A percentile compares a stretch with the other conserved stretches of the same genome.
Conservation (phyloP, 1,140 invertebrate species). For the Odontomachus brunneus region DNA sequence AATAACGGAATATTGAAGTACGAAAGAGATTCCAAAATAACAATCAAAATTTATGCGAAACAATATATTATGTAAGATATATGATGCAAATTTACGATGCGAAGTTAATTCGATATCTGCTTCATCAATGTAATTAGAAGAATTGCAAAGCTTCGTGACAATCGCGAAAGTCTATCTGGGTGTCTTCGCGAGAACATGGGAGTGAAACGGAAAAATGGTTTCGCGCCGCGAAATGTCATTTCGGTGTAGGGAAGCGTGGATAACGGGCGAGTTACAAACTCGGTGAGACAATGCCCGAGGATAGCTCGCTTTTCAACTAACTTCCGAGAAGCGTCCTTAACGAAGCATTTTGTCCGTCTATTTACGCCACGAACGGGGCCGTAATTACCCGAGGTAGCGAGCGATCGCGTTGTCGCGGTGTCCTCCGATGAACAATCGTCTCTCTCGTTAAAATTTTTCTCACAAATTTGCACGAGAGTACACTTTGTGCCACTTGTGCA, state of each 20-base stretch:
- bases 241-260: background rate
- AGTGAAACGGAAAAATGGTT: background rate
- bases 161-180: too few species aligned
- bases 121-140: too few species aligned
- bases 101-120: too few species aligned
- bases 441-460: background rate
- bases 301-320: slow-evolving; percentile 6
- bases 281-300: background rate
- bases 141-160: too few species aligned
- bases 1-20: too few species aligned
- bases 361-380: background rate
- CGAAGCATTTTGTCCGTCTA: slow-evolving; percentile 1
- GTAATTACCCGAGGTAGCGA: slow-evolving; percentile 15
- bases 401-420: background rate
- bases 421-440: background rate
- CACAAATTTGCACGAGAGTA: background rate
- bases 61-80: too few species aligned
- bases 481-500: background rate
- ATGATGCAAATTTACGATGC: too few species aligned
- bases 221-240: background rate
- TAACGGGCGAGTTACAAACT: slow-evolving; percentile 8
- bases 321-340: slow-evolving; percentile 33
- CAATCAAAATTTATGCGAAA: too few species aligned
- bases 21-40: too few species aligned
- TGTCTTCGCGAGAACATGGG: background rate